A percentile compares a stretch with the other conserved stretches of the same genome.
Conservation (phyloP, 2,113 vertebrate species). For the Terrapene triunguis region DNA sequence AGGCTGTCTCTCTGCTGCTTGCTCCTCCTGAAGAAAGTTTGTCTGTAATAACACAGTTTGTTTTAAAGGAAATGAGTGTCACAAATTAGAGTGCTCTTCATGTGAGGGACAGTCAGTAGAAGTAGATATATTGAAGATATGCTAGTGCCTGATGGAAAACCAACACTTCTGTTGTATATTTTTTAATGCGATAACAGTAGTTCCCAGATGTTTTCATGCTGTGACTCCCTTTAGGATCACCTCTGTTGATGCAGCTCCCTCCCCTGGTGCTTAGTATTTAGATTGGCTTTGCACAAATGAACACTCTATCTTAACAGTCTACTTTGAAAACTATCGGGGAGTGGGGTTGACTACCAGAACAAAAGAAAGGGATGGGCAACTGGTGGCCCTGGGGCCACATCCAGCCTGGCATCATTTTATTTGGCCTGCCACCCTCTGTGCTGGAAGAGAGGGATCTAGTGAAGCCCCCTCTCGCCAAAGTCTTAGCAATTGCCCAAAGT, state of each 20-base stretch:
- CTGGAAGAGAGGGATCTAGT: neutral
- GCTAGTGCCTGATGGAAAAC: neutral
- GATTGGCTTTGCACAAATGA: neutral
- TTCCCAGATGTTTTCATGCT: neutral
- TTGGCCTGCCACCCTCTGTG: neutral
- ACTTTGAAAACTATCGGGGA: neutral
- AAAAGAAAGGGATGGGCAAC: neutral
- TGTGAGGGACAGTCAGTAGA: neutral
- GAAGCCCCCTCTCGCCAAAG: neutral
- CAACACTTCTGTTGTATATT: neutral
- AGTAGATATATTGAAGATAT: neutral
- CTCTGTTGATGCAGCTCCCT: neutral
- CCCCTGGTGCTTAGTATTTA: neutral
- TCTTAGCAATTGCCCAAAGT: neutral
- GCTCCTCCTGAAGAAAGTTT: neutral
- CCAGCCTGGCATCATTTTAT: neutral
- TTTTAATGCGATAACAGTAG: neutral
- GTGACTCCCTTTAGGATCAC: neutral
- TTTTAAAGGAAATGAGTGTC: neutral
- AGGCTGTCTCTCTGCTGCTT: neutral
- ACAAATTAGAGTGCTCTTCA: neutral
- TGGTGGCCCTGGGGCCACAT: too few relatives aligned
- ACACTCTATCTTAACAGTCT: neutral
- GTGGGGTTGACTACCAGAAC: neutral
- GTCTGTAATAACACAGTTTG: neutral